Conservation (phyloP, 2,888 invertebrate genomes). For the Stenodera caucasica region DNA sequence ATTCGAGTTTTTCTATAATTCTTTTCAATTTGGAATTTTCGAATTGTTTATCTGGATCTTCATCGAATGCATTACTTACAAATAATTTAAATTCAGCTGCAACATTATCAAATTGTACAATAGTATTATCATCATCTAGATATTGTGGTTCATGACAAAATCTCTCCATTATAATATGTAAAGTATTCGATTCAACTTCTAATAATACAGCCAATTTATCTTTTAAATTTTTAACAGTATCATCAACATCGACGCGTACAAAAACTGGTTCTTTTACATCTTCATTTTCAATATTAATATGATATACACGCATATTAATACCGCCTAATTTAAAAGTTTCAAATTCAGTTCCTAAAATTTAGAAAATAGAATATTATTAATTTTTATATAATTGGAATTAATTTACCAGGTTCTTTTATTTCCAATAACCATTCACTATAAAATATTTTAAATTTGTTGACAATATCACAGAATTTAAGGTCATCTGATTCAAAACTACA, state of each 20-base stretch:
- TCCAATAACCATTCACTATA: constrained; percentile 68
- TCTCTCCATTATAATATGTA: constrained; percentile 49
- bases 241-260: constrained; percentile 62
- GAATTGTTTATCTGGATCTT: constrained; percentile 58
- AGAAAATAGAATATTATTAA: constrained; percentile 11
- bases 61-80: constrained; percentile 55
- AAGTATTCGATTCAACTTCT: constrained; percentile 51
- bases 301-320: constrained; percentile 62
- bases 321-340: constrained; percentile 67
- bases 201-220: constrained; percentile 59
- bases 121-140: constrained; percentile 53
- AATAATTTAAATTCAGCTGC: constrained; percentile 55
- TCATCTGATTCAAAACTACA: constrained; percentile 68
- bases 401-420: constrained; percentile 60
- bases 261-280: constrained; percentile 64
- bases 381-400: constrained; percentile 6
- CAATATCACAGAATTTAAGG: constrained; percentile 55
- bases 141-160: constrained; percentile 51
- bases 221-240: constrained; percentile 63
- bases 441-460: constrained; percentile 56
- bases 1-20: constrained; percentile 62
- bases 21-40: constrained; percentile 57
- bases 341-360: constrained; percentile 56
- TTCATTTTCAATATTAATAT: constrained; percentile 63
- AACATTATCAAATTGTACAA: constrained; percentile 48